Base-by-base conservation (phyloP, 2,113 vertebrate species). In the Colinus virginianus region DNA sequence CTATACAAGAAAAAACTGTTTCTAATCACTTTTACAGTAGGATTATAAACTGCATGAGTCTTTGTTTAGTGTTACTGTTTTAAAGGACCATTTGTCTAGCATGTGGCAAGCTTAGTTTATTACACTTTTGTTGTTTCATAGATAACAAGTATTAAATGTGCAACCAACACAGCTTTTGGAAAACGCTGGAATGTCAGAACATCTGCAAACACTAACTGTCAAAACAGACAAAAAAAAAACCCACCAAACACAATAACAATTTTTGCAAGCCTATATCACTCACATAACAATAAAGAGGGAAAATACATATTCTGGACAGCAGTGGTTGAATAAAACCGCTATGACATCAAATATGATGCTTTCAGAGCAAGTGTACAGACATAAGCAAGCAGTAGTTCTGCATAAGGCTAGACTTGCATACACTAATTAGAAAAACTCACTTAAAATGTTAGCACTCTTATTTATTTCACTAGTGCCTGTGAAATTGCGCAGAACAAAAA, bases 401-500 rank as follows among this genome's bases (percentile, higher is more conserved):
- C 42, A 80, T 42, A 80, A 92, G 64, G 90, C 42, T 9, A 80
- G 42, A 90, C 88, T 64, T 90, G 59, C 45, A 91, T 90, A 88
- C 12, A 51, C 43, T 55, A 76, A 87, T 81, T 90, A 90, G 64
- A 34, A 90, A 93, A 95, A 93, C 26, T 88, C n/a, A 91, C 16
- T 26, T 56, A 89, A 97, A 96, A 94, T 78, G 6, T 82, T 80
- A 92, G 69, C 17, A 81, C 12, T 5, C 4, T 78, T 92, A 92
- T 91, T 87, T 92, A 94, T 59, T 81, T 77, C 64, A 40, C 92
- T 88, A 80, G 11, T 91, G 63, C 48, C 32, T 70, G 43, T 76
- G 79, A 96, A 97, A 95, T 20, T 91, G 61, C 46, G 45, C 61
- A 87, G 74, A 95, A 95, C 30, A 94, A 95, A 95, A 93, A 95